Percentiles rank a stretch among this genome's conserved stretches.
Evolutionary conservation across 2,888 invertebrate species (phyloP).

Genomic region (Spatulosminthurus flaviceps): DNA sequence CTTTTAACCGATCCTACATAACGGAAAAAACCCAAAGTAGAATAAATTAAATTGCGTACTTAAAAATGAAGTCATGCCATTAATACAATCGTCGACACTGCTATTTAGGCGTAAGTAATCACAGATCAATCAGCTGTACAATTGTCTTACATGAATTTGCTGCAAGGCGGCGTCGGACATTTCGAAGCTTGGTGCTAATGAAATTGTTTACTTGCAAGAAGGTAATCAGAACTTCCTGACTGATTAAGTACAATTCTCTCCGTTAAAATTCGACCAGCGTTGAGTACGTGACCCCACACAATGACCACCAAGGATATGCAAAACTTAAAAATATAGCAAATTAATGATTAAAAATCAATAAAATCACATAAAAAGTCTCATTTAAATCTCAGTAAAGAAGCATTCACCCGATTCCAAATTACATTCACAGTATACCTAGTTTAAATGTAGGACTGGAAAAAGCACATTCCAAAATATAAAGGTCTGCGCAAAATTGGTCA

Average conservation of each 20-base stretch:
- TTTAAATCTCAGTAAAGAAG: too few relatives aligned
- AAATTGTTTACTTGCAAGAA: not conserved
- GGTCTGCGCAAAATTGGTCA: too few relatives aligned
- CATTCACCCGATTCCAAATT: too few relatives aligned
- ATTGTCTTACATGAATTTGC: constrained; percentile 60
- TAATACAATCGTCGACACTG: too few relatives aligned
- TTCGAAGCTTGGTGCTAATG: not conserved
- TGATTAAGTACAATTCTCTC: constrained; percentile 29
- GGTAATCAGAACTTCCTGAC: not conserved
- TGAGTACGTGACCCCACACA: constrained; percentile 57
- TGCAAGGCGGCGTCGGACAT: constrained; percentile 56
- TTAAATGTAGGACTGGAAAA: too few relatives aligned
- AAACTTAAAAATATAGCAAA: constrained; percentile 50
- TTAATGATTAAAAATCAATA: not conserved
- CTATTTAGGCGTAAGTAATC: too few relatives aligned
- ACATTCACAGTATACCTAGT: too few relatives aligned
- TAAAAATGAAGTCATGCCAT: too few relatives aligned
- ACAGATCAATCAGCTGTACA: too few relatives aligned
- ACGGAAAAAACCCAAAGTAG: constrained; percentile 58
- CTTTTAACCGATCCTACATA: constrained; percentile 82
- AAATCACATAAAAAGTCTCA: not conserved
- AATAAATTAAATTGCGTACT: too few relatives aligned
- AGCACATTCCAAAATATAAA: too few relatives aligned
- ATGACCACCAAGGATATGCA: constrained; percentile 53
- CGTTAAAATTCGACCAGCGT: constrained; percentile 55